Evolutionary conservation across 2,113 vertebrate genomes (phyloP).

Genomic region (Corvus hawaiiensis): DNA sequence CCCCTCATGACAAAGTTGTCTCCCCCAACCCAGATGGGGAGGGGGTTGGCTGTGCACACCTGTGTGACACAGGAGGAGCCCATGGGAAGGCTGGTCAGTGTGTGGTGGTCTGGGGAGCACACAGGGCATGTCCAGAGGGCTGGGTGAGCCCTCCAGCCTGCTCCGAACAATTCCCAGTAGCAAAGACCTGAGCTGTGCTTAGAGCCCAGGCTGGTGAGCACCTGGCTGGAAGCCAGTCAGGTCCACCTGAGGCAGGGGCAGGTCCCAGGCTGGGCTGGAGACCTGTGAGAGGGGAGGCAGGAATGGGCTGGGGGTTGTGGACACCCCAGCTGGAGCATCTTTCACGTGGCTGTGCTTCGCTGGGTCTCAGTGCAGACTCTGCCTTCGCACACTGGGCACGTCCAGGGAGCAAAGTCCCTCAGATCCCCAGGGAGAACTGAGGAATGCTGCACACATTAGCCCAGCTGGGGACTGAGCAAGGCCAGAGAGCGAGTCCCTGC

Average conservation of each 20-base stretch:
- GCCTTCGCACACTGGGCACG: not conserved
- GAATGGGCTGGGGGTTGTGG: not conserved
- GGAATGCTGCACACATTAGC: not conserved
- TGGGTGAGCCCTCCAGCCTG: not conserved
- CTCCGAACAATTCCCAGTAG: not conserved
- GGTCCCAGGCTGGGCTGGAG: not conserved
- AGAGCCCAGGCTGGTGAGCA: not conserved
- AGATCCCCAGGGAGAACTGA: not conserved
- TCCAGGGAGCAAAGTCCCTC: not conserved
- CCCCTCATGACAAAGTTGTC: not conserved
- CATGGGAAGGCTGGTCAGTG: not conserved
- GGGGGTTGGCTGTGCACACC: rapidly evolving
- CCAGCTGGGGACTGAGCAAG: not conserved
- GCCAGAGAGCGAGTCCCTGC: not conserved
- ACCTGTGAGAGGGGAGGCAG: no score
- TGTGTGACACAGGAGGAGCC: rapidly evolving
- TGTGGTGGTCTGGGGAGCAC: not conserved
- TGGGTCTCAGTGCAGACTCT: not conserved
- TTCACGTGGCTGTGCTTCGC: rapidly evolving
- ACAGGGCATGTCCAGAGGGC: not conserved
- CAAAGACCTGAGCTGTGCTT: not conserved
- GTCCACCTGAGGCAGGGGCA: not conserved
- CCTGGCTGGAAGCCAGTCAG: not conserved
- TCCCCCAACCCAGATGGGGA: rapidly evolving
- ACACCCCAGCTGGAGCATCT: rapidly evolving